These are phyloP conservation scores for Griposia aprilina DNA, from an alignment of 2,888 invertebrate species.

Conservation along the genomic window DNA sequence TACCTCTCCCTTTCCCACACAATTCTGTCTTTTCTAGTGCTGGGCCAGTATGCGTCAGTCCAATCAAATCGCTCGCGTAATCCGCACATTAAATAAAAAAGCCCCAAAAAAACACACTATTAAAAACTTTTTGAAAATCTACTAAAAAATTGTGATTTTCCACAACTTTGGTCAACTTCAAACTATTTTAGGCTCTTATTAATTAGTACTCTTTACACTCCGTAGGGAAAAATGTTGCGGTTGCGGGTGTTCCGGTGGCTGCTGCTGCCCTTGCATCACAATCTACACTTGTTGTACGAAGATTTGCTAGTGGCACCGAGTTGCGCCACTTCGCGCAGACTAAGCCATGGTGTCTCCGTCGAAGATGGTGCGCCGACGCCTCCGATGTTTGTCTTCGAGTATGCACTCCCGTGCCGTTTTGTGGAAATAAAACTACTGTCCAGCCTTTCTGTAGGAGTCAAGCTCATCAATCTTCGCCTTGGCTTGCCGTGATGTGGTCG, in stretches of 20 bases:
- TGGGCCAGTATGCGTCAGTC: too few relatives aligned
- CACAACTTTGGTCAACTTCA: constrained; percentile 18
- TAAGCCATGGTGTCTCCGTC: constrained; percentile 63
- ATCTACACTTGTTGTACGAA: constrained; percentile 87
- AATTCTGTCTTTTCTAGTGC: too few relatives aligned
- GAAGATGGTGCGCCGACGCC: constrained; percentile 43
- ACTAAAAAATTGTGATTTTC: constrained; percentile 51
- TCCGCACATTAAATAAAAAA: constrained; percentile 70
- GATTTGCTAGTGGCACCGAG: constrained; percentile 79
- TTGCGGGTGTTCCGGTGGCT: constrained; percentile 74
- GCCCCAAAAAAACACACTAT: constrained; percentile 70
- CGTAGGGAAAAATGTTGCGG: constrained; percentile 67
- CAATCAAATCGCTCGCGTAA: constrained; percentile 77
- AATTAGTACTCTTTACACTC: not conserved
- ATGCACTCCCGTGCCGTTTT: constrained; percentile 68
- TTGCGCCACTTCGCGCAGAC: constrained; percentile 49
- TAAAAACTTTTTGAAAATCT: constrained; percentile 39
- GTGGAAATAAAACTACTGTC: constrained; percentile 74
- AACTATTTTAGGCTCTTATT: not conserved
- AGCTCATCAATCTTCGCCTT: too few relatives aligned
- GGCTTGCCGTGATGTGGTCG: too few relatives aligned
- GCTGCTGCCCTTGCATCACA: constrained; percentile 83
- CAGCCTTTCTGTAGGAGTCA: too few relatives aligned
- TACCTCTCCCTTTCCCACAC: too few relatives aligned
- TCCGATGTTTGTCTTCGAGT: constrained; percentile 44